phyloP scores from a whole-genome alignment of 2,113 vertebrate genomes.

The Pionites leucogaster region DNA sequence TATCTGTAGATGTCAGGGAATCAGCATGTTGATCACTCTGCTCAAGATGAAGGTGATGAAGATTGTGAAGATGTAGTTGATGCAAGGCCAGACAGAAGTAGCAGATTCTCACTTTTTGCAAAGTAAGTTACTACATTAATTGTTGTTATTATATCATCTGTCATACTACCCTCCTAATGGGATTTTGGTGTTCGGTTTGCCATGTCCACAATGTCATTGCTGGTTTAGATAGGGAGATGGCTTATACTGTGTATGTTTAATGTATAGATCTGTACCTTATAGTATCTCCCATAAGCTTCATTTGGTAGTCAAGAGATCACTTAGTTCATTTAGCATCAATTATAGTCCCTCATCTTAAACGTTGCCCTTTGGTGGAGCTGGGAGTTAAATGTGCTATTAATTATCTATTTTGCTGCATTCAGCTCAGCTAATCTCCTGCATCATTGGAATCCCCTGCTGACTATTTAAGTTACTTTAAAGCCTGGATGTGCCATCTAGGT shows the following conservation, averaged over 20 bases:
- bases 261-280: background rate
- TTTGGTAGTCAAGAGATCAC: slow-evolving; percentile 4
- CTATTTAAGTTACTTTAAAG: slow-evolving; percentile 27
- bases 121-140: slow-evolving; percentile 56
- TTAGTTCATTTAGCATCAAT: slow-evolving; percentile 33
- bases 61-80: background rate
- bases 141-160: background rate
- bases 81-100: slow-evolving; percentile 84
- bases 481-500: background rate
- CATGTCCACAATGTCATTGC: background rate
- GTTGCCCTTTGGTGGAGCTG: background rate
- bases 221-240: background rate
- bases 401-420: slow-evolving; percentile 35
- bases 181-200: background rate
- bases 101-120: slow-evolving; percentile 76
- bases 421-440: slow-evolving; percentile 26
- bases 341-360: slow-evolving; percentile 9
- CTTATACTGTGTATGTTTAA: background rate
- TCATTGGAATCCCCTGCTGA: slow-evolving; percentile 44
- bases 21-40: background rate
- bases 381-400: slow-evolving; percentile 44
- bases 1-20: slow-evolving; percentile 13
- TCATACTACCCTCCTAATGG: background rate
- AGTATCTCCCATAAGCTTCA: background rate
- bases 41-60: background rate